A percentile compares a stretch with the other conserved stretches of the same genome.
Conservation (phyloP, 2,797 vertebrate species). For the Sandelia bainsii region DNA sequence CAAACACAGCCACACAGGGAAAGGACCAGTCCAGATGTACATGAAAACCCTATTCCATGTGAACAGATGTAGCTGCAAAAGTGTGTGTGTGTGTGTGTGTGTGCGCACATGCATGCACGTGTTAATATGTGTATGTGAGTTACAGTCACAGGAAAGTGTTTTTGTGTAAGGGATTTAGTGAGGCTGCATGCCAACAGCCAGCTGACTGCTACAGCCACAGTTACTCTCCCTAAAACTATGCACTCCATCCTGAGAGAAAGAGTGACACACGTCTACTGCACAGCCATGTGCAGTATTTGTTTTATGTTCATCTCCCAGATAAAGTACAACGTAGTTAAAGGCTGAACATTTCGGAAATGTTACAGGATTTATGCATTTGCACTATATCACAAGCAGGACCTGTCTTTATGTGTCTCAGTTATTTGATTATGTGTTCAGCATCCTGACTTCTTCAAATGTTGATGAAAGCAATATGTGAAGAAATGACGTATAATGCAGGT, state of each 20-base stretch:
- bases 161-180: slow-evolving; percentile 64
- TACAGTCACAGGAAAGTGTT: slow-evolving; percentile 50
- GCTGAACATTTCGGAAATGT: neutral
- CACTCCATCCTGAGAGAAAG: neutral
- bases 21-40: slow-evolving; percentile 71
- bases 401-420: neutral
- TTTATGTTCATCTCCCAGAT: too few relatives aligned
- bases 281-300: too few relatives aligned
- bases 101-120: slow-evolving; percentile 13
- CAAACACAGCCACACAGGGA: slow-evolving; percentile 31
- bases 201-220: slow-evolving; percentile 53
- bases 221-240: slow-evolving; percentile 21
- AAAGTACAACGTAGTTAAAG: too few relatives aligned
- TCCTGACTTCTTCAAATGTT: neutral
- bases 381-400: neutral
- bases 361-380: neutral
- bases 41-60: slow-evolving; percentile 54
- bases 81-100: slow-evolving; percentile 21
- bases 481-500: neutral
- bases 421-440: neutral
- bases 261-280: neutral
- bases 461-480: neutral
- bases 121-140: slow-evolving; percentile 31
- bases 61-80: slow-evolving; percentile 72
- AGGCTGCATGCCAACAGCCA: slow-evolving; percentile 58